Evolutionary conservation across 2,888 invertebrate genomes (phyloP), one percentile per base, ranked within the genome.

Genomic region (Chymomyza fuscimana): DNA sequence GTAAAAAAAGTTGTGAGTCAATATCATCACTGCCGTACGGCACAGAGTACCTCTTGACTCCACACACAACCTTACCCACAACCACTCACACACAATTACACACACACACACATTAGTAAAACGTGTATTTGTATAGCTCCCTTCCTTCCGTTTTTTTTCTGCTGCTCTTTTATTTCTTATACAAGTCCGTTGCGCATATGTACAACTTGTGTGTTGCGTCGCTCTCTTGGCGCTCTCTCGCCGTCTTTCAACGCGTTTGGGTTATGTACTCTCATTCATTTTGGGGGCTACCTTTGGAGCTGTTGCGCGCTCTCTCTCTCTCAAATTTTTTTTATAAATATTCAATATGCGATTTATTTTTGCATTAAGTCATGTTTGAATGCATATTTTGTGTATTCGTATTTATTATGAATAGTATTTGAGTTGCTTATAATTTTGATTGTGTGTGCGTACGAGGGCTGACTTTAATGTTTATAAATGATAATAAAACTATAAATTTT

Each of bases 121-220:
- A 64, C 72, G 22, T 50, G 51, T 50, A 68, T 12, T 22, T 29
- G 32, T 32, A 56, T 25, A 16, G 83, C 79, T 85, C 83, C 81
- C 82, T 82, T 85, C 82, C 82, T 82, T 82, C 82, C 82, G 82
- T 80, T 80, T 80, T 77, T 79, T 75, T 67, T 72, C 70, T 58
- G 69, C 74, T 72, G 73, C 70, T 73, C 70, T 74, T 78, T 72
- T 74, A 72, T 70, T 79, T 80, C 82, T 81, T 83, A 80, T 83
- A 80, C 84, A 86, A 83, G 84, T 79, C 82, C 84, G 80, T 83
- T 83, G 83, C 83, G 83, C 83, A 83, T 77, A 82, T 77, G 82
- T 77, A 82, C 83, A 79, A 72, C 81, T 85, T 84, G 40, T 74
- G 81, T 70, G 75, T 73, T 74, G 72, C 72, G 72, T 65, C 67